phyloP scores from a whole-genome alignment of 2,797 vertebrate genomes.

The Sciaenops ocellatus region DNA sequence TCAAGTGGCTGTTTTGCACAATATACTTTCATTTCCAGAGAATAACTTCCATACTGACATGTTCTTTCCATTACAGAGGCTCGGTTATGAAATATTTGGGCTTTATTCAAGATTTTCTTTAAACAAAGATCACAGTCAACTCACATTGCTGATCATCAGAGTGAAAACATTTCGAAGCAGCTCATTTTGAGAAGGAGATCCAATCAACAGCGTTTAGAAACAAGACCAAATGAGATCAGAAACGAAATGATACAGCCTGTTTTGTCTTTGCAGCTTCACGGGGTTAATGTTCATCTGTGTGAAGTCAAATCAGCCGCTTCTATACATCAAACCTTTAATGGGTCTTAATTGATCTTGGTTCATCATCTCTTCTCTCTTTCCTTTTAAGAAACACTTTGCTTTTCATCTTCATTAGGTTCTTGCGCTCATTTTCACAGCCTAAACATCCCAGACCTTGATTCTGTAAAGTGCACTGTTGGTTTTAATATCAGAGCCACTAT shows the following conservation, averaged over 20 bases:
- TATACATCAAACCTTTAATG: slow-evolving; percentile 23
- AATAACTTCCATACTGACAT: neutral
- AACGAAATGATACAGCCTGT: neutral
- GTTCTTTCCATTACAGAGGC: neutral
- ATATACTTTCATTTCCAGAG: neutral
- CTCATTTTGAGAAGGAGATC: slow-evolving; percentile 34
- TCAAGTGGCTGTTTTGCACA: neutral
- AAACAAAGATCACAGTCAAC: neutral
- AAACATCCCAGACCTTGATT: neutral
- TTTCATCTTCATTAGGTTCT: neutral
- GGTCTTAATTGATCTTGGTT: slow-evolving; percentile 29
- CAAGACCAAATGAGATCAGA: slow-evolving; percentile 28
- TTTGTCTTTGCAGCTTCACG: slow-evolving; percentile 3
- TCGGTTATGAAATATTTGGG: neutral
- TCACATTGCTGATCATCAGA: slow-evolving; percentile 1
- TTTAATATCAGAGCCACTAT: neutral
- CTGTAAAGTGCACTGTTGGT: neutral
- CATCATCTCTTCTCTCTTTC: slow-evolving; percentile 13
- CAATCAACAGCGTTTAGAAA: slow-evolving; percentile 39
- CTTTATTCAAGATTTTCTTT: neutral
- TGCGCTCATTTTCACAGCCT: neutral
- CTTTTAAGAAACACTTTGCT: slow-evolving; percentile 1
- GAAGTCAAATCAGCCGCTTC: slow-evolving; percentile 32
- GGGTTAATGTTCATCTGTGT: slow-evolving; percentile 14
- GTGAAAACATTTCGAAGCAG: slow-evolving; percentile 34